Base-by-base conservation (phyloP, 2,888 invertebrate species). In the Prosapia bicincta region DNA sequence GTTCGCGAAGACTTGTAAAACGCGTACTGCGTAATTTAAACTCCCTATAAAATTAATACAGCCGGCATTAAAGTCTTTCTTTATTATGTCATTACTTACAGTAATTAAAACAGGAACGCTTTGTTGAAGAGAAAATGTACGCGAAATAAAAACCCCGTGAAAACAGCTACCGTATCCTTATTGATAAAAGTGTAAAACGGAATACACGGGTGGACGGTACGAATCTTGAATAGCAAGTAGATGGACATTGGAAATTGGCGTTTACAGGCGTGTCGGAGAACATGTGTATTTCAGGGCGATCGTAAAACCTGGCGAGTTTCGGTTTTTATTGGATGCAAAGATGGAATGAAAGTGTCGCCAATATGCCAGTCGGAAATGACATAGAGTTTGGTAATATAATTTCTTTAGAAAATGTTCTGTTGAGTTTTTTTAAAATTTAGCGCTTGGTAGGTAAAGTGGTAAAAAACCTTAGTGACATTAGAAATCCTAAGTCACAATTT, bases 111-210 rank as follows among this genome's bases (percentile, higher is more conserved):
- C 3, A n/a, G 20, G 7, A 66, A 38, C 23, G 24, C 38, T 26
- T 20, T 26, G 24, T 28, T 72, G 26, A 66, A 28, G 74, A 65
- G 66, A 74, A 30, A 65, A 71, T 71, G 74, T 20, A 68, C 43
- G 28, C 43, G 28, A 65, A 32, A 69, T 71, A 67, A 71, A 43
- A 72, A 82, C 82, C 82, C 54, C 20, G 54, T 81, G 81, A 82
- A 76, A n/a, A 68, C 70, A 66, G 69, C 24, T 79, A 81, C 80
- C 79, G 81, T 81, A 83, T 83, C 82, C 83, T 78, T 80, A 80
- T 80, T 80, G 79, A 78, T 78, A 79, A 79, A 79, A 79, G 78
- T 76, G 79, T 76, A 77, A 78, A 78, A 77, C 68, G 68, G 69
- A 75, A 75, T 38, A 70, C 74, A 24, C 77, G 77, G 80, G 76